Conservation (phyloP, 2,113 vertebrate species). For the Glaucomys volans region DNA sequence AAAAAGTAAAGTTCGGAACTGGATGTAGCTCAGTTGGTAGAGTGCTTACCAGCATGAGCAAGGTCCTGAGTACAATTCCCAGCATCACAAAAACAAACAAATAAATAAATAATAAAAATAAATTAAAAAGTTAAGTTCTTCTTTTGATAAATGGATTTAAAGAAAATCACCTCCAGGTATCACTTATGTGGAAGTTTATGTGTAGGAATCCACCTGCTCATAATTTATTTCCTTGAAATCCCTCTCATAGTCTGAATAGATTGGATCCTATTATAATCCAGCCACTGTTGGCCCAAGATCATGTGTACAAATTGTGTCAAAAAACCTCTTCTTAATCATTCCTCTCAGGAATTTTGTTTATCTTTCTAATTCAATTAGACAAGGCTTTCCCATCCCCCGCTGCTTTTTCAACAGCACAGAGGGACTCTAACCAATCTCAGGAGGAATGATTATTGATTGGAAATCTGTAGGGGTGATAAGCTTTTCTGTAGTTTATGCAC, state of each 20-base stretch:
- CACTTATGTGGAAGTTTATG: background rate
- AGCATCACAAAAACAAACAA: no score
- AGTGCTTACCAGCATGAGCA: no score
- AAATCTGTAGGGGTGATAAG: background rate
- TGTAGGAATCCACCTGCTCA: background rate
- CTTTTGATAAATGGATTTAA: constrained; percentile 19
- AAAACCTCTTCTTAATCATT: constrained; percentile 8
- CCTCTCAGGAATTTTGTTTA: background rate
- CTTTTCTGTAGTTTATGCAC: background rate
- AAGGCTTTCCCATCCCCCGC: background rate
- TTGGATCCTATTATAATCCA: background rate
- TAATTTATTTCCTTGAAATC: constrained; percentile 23
- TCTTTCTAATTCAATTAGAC: constrained; percentile 47
- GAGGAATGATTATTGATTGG: background rate
- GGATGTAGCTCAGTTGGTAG: no score
- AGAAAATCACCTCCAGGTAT: background rate
- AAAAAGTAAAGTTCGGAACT: background rate
- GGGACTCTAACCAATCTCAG: background rate
- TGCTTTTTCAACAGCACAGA: background rate
- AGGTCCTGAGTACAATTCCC: no score
- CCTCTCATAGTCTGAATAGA: background rate
- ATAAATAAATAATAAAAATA: no score
- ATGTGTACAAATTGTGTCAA: background rate
- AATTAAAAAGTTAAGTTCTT: background rate
- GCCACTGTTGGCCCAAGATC: background rate